These are phyloP conservation scores for Lycodopsis pacificus DNA, from an alignment of 2,797 vertebrate genomes.

Conservation along the genomic window DNA sequence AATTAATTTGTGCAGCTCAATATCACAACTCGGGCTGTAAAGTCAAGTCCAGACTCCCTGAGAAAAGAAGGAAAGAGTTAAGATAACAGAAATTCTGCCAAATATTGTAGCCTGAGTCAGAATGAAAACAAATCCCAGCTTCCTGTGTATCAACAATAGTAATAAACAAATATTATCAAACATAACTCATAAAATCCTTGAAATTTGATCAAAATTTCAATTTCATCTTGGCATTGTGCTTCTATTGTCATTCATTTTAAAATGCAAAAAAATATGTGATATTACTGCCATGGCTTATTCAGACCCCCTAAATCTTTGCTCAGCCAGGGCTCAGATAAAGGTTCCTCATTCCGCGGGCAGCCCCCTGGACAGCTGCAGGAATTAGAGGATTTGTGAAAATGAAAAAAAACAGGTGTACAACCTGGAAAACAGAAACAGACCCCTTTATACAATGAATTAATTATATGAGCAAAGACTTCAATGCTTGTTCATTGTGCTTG, in stretches of 20 bases:
- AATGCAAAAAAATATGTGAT: conserved; percentile 12
- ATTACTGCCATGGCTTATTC: conserved; percentile 37
- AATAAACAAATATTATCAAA: conserved; percentile 37
- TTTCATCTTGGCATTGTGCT: background rate
- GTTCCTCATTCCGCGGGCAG: conserved; percentile 49
- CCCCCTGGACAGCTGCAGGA: background rate
- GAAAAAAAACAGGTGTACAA: background rate
- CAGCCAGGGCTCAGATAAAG: conserved; percentile 47
- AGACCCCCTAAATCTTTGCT: conserved; percentile 30
- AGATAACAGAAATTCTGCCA: conserved; percentile 1
- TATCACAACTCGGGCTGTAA: background rate
- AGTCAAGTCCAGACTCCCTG: background rate
- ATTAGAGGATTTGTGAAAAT: background rate
- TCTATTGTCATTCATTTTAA: conserved; percentile 30
- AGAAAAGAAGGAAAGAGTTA: background rate
- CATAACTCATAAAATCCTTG: conserved; percentile 28
- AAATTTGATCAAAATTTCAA: conserved; percentile 26
- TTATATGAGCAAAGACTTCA: background rate
- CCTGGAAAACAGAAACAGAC: background rate
- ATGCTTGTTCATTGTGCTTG: background rate
- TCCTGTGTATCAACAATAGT: conserved; percentile 12
- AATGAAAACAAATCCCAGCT: conserved; percentile 12
- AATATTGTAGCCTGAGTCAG: background rate
- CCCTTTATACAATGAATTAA: background rate
- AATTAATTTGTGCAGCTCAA: conserved; percentile 1